phyloP scores from a whole-genome alignment of 2,797 vertebrate species.

The Tympanoctomys barrerae region DNA sequence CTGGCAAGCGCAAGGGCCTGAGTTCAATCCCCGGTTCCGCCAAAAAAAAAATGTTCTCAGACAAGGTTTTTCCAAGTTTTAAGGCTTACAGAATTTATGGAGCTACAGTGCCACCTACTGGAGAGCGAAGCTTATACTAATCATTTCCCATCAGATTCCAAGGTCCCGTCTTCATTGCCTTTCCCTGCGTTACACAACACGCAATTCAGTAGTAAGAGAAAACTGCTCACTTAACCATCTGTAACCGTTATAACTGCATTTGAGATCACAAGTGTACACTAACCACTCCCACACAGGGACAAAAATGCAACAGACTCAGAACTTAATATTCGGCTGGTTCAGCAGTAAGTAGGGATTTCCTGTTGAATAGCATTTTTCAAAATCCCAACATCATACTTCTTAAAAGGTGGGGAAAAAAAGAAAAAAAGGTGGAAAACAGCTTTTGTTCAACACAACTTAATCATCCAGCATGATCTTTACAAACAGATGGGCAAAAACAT shows the following conservation, averaged over 20 bases:
- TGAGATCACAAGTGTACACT: slow-evolving; percentile 1
- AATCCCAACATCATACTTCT: slow-evolving; percentile 7
- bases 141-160: neutral
- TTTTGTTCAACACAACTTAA: neutral
- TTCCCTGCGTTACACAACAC: slow-evolving; percentile 27
- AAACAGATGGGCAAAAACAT: neutral
- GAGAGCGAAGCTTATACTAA: neutral
- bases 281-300: neutral
- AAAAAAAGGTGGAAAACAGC: neutral
- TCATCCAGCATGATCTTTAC: neutral
- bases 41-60: too few species aligned
- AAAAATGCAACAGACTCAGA: slow-evolving; percentile 15
- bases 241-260: neutral
- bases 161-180: neutral
- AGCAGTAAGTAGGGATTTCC: slow-evolving; percentile 21
- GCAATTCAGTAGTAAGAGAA: slow-evolving; percentile 26
- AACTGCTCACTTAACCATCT: slow-evolving; percentile 29
- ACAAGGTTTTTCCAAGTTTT: slow-evolving; percentile 31
- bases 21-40: too few species aligned
- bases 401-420: neutral
- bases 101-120: slow-evolving; percentile 84
- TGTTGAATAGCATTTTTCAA: neutral
- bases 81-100: neutral
- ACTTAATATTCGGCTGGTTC: slow-evolving; percentile 11
- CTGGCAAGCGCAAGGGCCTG: too few species aligned